Conservation (phyloP, 2,797 vertebrate species). For the Odontamblyopus rebecca region DNA sequence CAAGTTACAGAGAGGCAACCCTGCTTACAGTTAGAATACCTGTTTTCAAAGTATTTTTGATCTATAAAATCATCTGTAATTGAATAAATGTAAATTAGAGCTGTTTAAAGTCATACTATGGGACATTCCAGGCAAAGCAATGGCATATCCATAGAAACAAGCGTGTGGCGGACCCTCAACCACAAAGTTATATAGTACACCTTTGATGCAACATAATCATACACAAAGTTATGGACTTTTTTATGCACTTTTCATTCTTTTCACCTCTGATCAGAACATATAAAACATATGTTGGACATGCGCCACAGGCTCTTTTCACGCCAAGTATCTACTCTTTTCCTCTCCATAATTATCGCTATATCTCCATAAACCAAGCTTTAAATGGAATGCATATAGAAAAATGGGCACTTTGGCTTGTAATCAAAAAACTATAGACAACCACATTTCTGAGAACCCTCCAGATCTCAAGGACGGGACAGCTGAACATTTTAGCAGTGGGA, state of each 20-base stretch:
- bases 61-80: no score
- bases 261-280: slow-evolving; percentile 8
- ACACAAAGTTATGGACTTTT: slow-evolving; percentile 3
- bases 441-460: background rate
- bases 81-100: no score
- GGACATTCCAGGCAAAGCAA: no score
- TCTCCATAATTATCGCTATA: background rate
- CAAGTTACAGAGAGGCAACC: no score
- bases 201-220: background rate
- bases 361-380: background rate
- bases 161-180: no score
- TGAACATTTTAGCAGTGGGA: slow-evolving; percentile 31
- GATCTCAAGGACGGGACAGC: slow-evolving; percentile 14
- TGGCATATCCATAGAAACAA: no score
- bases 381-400: background rate
- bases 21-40: no score
- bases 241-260: background rate
- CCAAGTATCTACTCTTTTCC: background rate
- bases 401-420: background rate
- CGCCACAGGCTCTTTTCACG: background rate
- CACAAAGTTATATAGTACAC: no score
- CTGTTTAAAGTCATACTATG: no score
- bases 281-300: background rate
- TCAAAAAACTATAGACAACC: slow-evolving; percentile 1
- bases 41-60: no score